phyloP scores from a whole-genome alignment of 2,888 invertebrate genomes.

The Parthenolecanium corni region DNA sequence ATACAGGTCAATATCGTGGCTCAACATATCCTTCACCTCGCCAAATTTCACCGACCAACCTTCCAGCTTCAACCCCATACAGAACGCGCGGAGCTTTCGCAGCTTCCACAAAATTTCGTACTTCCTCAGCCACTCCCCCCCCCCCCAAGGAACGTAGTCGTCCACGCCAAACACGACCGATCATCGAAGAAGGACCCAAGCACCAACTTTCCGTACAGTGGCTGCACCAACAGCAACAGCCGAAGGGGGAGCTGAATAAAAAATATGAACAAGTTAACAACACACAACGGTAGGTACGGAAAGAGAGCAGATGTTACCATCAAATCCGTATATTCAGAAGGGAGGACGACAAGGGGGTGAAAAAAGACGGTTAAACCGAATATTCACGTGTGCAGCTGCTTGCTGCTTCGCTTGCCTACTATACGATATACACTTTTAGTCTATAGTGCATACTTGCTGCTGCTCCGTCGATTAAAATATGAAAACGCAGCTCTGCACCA shows the following conservation, averaged over 20 bases:
- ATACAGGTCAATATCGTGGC: too few species aligned
- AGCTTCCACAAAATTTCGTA: too few species aligned
- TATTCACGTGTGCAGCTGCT: slow-evolving; percentile 17
- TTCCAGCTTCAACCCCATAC: too few species aligned
- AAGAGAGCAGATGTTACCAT: slow-evolving; percentile 21
- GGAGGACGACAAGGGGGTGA: not conserved
- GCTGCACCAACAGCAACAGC: not conserved
- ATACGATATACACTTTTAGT: too few species aligned
- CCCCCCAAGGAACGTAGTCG: too few species aligned
- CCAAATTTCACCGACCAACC: too few species aligned
- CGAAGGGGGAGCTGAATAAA: slow-evolving; percentile 7
- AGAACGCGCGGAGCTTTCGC: too few species aligned
- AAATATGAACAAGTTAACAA: slow-evolving; percentile 2
- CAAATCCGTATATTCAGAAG: not conserved
- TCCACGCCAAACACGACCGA: not conserved
- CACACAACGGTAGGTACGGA: slow-evolving; percentile 18
- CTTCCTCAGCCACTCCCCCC: too few species aligned
- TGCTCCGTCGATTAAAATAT: too few species aligned
- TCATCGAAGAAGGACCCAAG: not conserved
- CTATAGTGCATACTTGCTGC: too few species aligned
- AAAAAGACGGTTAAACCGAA: slow-evolving; percentile 23
- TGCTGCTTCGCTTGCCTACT: not conserved
- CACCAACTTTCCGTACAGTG: slow-evolving; percentile 2
- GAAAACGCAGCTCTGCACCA: too few species aligned
- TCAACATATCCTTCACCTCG: too few species aligned